Conservation (phyloP, 2,797 vertebrate species). For the Peromyscus attwateri region DNA sequence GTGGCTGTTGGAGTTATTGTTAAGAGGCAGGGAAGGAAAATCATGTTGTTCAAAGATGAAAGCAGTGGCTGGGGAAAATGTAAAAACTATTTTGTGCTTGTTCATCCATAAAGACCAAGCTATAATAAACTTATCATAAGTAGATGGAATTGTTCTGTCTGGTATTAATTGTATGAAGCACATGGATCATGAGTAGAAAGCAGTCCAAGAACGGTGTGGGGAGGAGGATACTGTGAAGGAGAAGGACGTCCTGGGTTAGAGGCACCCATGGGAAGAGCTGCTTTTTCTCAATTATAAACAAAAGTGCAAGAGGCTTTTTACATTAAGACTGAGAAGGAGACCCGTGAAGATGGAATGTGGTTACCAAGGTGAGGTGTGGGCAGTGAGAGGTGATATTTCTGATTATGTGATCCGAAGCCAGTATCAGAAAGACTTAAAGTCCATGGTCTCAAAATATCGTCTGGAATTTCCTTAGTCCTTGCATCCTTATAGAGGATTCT, state of each 20-base stretch:
- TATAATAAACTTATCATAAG: background rate
- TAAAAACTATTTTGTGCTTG: background rate
- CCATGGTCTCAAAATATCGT: background rate
- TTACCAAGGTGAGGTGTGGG: background rate
- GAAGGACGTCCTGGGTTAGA: background rate
- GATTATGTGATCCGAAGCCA: background rate
- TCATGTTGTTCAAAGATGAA: background rate
- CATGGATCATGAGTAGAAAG: background rate
- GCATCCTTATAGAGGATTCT: conserved; percentile 26
- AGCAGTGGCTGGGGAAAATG: background rate
- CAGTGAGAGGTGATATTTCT: background rate
- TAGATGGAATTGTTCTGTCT: background rate
- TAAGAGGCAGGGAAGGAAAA: conserved; percentile 53
- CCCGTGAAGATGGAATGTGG: background rate
- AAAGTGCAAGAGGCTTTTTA: background rate
- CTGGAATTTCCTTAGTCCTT: background rate
- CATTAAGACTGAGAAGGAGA: background rate
- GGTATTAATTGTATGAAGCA: background rate
- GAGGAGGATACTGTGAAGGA: background rate
- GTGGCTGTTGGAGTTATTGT: background rate
- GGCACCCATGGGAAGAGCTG: background rate
- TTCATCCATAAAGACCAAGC: background rate
- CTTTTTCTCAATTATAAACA: background rate
- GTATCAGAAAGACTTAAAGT: background rate
- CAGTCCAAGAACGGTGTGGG: background rate